phyloP scores from a whole-genome alignment of 2,113 vertebrate species.

The Panurus biarmicus region DNA sequence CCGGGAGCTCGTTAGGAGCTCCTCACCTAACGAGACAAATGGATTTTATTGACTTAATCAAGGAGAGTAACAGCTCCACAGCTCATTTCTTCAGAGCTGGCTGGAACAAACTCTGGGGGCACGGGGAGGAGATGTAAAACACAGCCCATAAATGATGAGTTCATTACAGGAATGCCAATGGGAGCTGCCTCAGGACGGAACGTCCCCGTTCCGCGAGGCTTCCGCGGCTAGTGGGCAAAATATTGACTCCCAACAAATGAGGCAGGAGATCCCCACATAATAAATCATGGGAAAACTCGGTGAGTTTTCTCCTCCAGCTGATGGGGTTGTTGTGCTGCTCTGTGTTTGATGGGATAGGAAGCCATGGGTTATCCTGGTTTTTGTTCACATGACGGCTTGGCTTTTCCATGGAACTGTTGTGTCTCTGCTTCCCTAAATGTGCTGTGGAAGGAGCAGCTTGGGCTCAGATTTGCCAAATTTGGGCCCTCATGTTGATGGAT shows the following conservation, averaged over 20 bases:
- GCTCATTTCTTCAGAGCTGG: neutral
- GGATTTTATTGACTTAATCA: conserved; percentile 40
- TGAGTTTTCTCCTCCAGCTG: neutral
- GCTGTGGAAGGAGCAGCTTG: neutral
- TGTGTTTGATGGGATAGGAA: neutral
- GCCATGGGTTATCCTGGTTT: neutral
- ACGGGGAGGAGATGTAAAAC: neutral
- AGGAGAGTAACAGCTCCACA: conserved; percentile 8
- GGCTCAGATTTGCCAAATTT: neutral
- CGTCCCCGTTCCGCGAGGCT: neutral
- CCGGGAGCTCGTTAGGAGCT: neutral
- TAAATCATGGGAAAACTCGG: neutral
- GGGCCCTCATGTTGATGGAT: neutral
- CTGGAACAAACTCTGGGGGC: neutral
- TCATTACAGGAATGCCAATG: conserved; percentile 35
- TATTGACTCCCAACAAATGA: neutral
- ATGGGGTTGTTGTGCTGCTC: neutral
- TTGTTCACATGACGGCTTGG: neutral
- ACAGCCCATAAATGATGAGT: conserved; percentile 15
- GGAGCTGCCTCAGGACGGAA: neutral
- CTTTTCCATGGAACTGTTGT: rapidly evolving
- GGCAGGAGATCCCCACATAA: neutral
- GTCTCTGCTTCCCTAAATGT: neutral
- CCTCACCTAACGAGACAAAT: conserved; percentile 19
- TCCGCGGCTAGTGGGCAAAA: neutral